Evolutionary conservation across 2,113 vertebrate species (phyloP), one percentile per base, ranked within the genome.

Genomic region (Anarhynchus alexandrinus): DNA sequence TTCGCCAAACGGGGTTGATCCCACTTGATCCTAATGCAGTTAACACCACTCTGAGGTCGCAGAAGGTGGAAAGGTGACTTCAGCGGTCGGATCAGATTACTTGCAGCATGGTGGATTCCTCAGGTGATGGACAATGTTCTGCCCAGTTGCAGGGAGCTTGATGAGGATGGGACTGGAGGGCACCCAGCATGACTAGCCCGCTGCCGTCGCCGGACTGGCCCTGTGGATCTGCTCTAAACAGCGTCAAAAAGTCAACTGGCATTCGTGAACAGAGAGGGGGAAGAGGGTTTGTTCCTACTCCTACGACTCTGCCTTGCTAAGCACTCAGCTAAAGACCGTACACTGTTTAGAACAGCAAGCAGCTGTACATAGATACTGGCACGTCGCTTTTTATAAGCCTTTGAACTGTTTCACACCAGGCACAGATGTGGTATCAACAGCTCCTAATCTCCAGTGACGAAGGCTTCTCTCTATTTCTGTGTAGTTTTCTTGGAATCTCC

Each of bases 11-110:
- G 15, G 82, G 42, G n/a, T 4, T 18, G 80, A 25, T 74, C 82
- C 88, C 29, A 12, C 51, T 73, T 5, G 0, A 17, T 67, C 52
- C 67, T n/a, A 0, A 0, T 4, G 47, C 54, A 22, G 67, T 61
- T 70, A 55, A n/a, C n/a, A 36, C 29, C 45, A 2, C n/a, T 19
- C 64, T 47, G 51, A 73, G 38, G 38, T 9, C 83, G 12, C 40
- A 27, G 42, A 3, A 43, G 49, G n/a, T 12, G 45, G 27, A n/a
- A 64, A 40, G 64, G 58, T 62, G 76, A 36, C 72, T 42, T 25
- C 30, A 23, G 83, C 16, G 42, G 1, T 9, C 3, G 10, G 30
- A 15, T 20, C 36, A 34, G 62, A 4, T 34, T 71, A 5, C 6
- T 78, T 49, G 40, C 32, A 38, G 17, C 58, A 2, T 7, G 22